Conservation (phyloP, 2,113 vertebrate species). For the Myxocyprinus asiaticus region DNA sequence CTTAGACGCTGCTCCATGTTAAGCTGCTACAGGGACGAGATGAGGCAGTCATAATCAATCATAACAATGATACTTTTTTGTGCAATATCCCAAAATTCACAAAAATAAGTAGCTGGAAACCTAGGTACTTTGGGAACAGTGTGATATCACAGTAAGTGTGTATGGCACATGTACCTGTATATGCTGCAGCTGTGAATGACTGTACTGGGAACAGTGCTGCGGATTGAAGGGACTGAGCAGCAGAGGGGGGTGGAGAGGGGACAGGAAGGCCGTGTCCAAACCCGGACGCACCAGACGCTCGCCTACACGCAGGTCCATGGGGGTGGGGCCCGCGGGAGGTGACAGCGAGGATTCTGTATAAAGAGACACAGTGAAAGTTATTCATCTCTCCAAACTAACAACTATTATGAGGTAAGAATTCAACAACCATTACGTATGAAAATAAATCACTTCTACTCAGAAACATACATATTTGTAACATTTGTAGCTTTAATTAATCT, state of each 20-base stretch:
- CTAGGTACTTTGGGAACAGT: neutral
- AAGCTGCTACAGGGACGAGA: conserved; percentile 66
- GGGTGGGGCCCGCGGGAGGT: conserved; percentile 68
- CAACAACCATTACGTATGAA: neutral
- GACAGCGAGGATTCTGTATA: conserved; percentile 40
- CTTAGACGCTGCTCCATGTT: conserved; percentile 82
- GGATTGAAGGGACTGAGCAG: conserved; percentile 76
- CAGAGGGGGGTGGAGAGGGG: conserved; percentile 84
- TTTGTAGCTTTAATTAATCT: too few relatives aligned
- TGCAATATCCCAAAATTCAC: too few relatives aligned
- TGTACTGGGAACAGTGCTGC: conserved; percentile 76
- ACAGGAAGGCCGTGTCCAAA: conserved; percentile 85
- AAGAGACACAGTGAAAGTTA: neutral
- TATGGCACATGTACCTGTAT: conserved; percentile 70
- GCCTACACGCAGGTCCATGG: conserved; percentile 94
- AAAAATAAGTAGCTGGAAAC: too few relatives aligned
- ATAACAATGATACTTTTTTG: neutral
- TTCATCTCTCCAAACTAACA: neutral
- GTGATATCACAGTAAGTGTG: conserved; percentile 2
- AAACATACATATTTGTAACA: too few relatives aligned
- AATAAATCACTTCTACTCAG: too few relatives aligned
- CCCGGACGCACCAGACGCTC: conserved; percentile 81
- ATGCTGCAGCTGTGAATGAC: conserved; percentile 83
- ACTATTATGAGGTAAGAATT: neutral
- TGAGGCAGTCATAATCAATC: neutral